Evolutionary conservation across 2,797 vertebrate species (phyloP).

Genomic region (Enteromius mattozi): DNA sequence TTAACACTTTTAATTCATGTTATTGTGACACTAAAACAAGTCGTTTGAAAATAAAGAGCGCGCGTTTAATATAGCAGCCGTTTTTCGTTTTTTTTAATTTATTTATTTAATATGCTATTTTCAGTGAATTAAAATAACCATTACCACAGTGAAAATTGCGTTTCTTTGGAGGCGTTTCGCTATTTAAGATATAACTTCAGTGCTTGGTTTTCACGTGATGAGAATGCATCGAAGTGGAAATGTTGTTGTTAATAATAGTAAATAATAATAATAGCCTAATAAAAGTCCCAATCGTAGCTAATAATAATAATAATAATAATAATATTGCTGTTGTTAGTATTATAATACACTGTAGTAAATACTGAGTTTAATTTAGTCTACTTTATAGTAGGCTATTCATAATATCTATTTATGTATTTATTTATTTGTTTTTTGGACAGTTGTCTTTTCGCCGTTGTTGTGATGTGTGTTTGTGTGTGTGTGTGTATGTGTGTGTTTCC

Average conservation of each 20-base stretch:
- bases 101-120: background rate
- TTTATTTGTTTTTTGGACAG: background rate
- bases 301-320: conserved; percentile 3
- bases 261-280: background rate
- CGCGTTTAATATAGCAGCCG: background rate
- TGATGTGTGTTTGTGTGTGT: background rate
- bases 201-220: background rate
- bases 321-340: conserved; percentile 27
- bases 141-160: background rate
- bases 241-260: conserved; percentile 20
- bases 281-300: background rate
- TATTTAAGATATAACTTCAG: background rate
- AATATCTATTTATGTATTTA: background rate
- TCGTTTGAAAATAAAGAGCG: background rate
- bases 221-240: background rate
- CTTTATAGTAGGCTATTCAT: background rate
- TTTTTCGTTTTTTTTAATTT: background rate
- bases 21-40: background rate
- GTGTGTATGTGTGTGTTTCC: background rate
- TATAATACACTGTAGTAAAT: conserved; percentile 1
- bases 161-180: background rate
- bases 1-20: background rate
- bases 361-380: background rate
- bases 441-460: background rate
- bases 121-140: background rate